Evolutionary conservation across 2,888 invertebrate species (phyloP).

Genomic region (Rhamphomyia laevipes): DNA sequence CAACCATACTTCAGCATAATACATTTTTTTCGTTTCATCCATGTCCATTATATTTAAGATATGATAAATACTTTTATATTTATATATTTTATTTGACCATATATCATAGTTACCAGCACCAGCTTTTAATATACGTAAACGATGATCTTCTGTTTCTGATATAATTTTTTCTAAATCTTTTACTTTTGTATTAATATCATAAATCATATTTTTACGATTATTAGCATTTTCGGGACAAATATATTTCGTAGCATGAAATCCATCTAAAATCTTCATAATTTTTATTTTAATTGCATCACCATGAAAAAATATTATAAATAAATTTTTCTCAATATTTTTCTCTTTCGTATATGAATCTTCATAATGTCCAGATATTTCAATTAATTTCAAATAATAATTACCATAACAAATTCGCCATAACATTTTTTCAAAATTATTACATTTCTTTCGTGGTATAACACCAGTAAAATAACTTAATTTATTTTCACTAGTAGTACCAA

Average conservation of each 20-base stretch:
- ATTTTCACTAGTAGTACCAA: neutral
- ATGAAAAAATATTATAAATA: conserved; percentile 66
- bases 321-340: conserved; percentile 26
- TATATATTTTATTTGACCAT: conserved; percentile 67
- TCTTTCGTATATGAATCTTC: conserved; percentile 49
- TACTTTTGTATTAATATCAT: conserved; percentile 59
- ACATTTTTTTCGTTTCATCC: conserved; percentile 70
- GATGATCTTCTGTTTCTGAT: conserved; percentile 62
- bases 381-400: conserved; percentile 83
- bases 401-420: conserved; percentile 92
- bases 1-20: conserved; percentile 79
- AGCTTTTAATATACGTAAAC: conserved; percentile 50
- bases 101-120: conserved; percentile 48
- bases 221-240: conserved; percentile 66
- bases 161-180: conserved; percentile 62
- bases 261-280: conserved; percentile 72
- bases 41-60: conserved; percentile 79
- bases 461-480: conserved; percentile 80
- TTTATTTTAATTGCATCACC: conserved; percentile 65
- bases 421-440: conserved; percentile 89
- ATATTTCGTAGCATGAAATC: conserved; percentile 71
- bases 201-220: conserved; percentile 61
- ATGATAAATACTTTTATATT: conserved; percentile 81
- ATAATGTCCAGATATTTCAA: conserved; percentile 73
- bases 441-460: conserved; percentile 79